Percentiles rank a stretch among this genome's conserved stretches.
Evolutionary conservation across 2,888 invertebrate species (phyloP).

Genomic region (Allolobophora icterica): DNA sequence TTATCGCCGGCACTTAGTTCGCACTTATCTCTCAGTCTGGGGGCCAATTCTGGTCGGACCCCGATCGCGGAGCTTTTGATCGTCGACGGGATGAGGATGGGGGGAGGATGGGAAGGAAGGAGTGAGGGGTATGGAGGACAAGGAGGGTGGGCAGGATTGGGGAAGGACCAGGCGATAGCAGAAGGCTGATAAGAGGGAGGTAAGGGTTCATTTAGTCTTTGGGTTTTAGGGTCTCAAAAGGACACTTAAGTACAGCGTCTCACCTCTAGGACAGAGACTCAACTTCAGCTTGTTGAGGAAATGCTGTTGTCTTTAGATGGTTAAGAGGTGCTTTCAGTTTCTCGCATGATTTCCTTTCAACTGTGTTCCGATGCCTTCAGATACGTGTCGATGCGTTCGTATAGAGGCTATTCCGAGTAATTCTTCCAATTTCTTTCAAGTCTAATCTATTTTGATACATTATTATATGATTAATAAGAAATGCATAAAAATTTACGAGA

Average conservation of each 20-base stretch:
- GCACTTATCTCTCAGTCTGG: slow-evolving; percentile 3
- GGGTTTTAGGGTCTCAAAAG: neutral
- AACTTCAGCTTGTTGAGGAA: neutral
- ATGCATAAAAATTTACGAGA: no score
- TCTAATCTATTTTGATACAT: no score
- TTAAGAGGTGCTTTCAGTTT: neutral
- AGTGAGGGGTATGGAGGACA: neutral
- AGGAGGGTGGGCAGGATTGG: neutral
- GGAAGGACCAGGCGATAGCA: neutral
- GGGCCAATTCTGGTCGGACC: no score
- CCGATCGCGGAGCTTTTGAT: neutral
- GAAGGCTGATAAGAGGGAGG: neutral
- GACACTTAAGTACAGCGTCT: neutral
- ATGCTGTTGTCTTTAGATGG: neutral
- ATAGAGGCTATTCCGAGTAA: no score
- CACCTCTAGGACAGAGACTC: neutral
- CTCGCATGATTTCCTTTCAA: neutral
- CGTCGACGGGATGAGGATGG: neutral
- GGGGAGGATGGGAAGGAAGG: neutral
- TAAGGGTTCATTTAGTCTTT: neutral
- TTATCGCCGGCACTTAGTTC: slow-evolving; percentile 5
- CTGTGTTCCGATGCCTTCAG: neutral
- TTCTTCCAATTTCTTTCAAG: no score
- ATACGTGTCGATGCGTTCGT: no score
- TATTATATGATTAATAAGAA: no score